Percentiles rank a stretch among this genome's conserved stretches.
Evolutionary conservation across 2,888 invertebrate species (phyloP).

Genomic region (Dryococelus australis): DNA sequence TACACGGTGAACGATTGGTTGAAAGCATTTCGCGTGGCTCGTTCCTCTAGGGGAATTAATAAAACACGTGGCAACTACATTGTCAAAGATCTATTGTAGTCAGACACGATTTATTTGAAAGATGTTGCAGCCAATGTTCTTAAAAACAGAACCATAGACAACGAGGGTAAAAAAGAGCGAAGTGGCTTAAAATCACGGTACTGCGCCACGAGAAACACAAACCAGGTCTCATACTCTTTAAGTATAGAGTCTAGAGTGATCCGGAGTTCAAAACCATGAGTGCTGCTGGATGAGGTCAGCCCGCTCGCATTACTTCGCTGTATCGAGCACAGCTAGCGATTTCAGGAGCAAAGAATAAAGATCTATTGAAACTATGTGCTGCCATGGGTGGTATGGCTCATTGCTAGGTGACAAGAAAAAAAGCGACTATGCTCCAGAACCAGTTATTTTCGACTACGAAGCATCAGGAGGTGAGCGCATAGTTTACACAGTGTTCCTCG

Average conservation of each 20-base stretch:
- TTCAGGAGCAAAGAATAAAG: neutral
- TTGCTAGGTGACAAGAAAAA: neutral
- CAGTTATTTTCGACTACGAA: too few species aligned
- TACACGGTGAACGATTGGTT: neutral
- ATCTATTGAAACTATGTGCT: neutral
- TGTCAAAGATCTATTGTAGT: neutral
- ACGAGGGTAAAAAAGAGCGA: neutral
- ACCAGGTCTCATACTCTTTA: too few species aligned
- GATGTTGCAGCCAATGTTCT: neutral
- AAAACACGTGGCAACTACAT: neutral
- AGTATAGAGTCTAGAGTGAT: too few species aligned
- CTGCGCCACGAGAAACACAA: too few species aligned
- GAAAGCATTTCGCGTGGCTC: neutral
- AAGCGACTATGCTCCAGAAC: too few species aligned
- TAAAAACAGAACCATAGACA: neutral
- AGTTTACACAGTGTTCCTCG: too few species aligned
- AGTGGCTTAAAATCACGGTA: too few species aligned
- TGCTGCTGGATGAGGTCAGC: neutral
- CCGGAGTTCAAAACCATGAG: neutral
- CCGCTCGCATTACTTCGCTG: neutral
- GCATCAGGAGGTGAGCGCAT: too few species aligned
- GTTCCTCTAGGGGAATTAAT: neutral
- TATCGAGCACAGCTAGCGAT: neutral
- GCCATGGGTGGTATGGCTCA: neutral
- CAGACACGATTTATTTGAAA: neutral